A percentile compares a stretch with the other conserved stretches of the same genome.
These are phyloP conservation scores for Notarius lentiginosus DNA, from an alignment of 2,113 vertebrate species.

Conservation along the genomic window DNA sequence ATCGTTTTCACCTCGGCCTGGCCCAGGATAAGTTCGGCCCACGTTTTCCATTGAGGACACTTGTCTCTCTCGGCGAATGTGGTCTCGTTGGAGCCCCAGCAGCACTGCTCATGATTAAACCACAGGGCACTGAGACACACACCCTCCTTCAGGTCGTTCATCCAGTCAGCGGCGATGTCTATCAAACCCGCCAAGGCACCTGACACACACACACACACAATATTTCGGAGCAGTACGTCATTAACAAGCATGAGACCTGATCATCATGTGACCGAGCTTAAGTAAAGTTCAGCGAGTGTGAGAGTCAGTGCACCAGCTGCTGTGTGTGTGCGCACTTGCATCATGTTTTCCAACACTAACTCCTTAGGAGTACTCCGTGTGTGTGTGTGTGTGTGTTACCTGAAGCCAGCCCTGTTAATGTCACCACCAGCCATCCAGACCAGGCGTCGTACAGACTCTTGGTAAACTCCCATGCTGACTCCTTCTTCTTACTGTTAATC, in stretches of 20 bases:
- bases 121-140: slow-evolving; percentile 94
- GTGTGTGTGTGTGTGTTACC: slow-evolving; percentile 70
- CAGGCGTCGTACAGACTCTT: slow-evolving; percentile 97
- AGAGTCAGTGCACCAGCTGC: slow-evolving; percentile 1
- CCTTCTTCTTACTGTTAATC: slow-evolving; percentile 98
- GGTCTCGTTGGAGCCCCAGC: slow-evolving; percentile 94
- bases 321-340: slow-evolving; percentile 1
- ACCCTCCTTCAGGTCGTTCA: slow-evolving; percentile 98
- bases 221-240: background rate
- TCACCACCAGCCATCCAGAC: slow-evolving; percentile 98
- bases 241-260: background rate
- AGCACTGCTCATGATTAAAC: slow-evolving; percentile 99
- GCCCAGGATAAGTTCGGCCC: slow-evolving; percentile 96
- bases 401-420: slow-evolving; percentile 92
- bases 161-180: slow-evolving; percentile 97
- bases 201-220: slow-evolving; percentile 51
- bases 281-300: slow-evolving; percentile 5
- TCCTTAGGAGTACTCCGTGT: background rate
- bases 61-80: slow-evolving; percentile 97
- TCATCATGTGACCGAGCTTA: background rate
- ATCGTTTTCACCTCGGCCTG: slow-evolving; percentile 87
- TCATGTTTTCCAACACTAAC: slow-evolving; percentile 27
- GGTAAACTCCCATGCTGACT: slow-evolving; percentile 96
- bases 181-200: slow-evolving; percentile 97
- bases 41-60: slow-evolving; percentile 98